phyloP scores from a whole-genome alignment of 2,113 vertebrate species.

The Notarius lentiginosus region DNA sequence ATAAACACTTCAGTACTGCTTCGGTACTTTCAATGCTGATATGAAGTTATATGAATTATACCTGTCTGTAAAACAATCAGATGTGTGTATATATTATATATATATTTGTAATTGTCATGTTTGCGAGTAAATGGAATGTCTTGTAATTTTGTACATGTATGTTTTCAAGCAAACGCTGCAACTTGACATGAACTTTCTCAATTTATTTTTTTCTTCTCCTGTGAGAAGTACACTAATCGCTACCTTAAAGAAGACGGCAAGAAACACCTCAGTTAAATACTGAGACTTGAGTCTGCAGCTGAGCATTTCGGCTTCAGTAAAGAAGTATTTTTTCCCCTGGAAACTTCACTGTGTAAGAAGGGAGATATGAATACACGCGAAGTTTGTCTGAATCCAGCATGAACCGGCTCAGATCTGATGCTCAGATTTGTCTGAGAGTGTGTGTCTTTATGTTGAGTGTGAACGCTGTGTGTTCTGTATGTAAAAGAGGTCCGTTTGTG shows the following conservation, averaged over 20 bases:
- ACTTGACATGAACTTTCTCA: conserved; percentile 64
- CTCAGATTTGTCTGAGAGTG: conserved; percentile 22
- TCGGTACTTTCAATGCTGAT: conserved; percentile 72
- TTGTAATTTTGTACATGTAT: conserved; percentile 63
- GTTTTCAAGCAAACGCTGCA: conserved; percentile 58
- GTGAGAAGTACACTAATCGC: neutral
- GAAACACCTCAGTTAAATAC: neutral
- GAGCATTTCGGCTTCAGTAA: neutral
- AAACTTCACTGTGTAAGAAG: conserved; percentile 4
- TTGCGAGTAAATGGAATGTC: conserved; percentile 47
- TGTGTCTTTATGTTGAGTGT: conserved; percentile 30
- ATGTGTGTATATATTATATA: conserved; percentile 45
- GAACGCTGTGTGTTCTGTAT: conserved; percentile 34
- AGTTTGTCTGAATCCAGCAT: neutral
- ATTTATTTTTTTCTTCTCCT: conserved; percentile 21
- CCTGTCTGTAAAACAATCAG: conserved; percentile 62
- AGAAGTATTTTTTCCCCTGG: neutral
- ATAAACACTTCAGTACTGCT: conserved; percentile 59
- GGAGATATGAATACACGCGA: neutral
- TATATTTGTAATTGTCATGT: neutral
- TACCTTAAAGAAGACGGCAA: neutral
- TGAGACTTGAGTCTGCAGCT: neutral
- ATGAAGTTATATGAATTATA: conserved; percentile 68
- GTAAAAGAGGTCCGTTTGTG: conserved; percentile 9
- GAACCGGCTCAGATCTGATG: neutral